Percentiles rank a stretch among this genome's conserved stretches.
These are phyloP conservation scores for Cisticola juncidis DNA, from an alignment of 2,113 vertebrate genomes.

Conservation along the genomic window DNA sequence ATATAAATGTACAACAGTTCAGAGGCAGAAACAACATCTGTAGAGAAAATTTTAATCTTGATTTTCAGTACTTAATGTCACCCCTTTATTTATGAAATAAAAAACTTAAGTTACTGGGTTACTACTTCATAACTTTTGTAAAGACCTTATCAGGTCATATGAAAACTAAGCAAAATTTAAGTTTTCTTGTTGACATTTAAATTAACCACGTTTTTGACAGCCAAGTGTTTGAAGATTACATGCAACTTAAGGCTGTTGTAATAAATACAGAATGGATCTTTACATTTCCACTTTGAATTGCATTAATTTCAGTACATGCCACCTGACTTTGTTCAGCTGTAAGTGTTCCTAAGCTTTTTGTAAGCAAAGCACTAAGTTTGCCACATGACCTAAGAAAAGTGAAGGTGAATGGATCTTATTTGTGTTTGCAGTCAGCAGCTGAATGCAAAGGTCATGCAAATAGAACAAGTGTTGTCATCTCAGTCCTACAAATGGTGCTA, in stretches of 20 bases:
- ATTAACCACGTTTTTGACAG: not conserved
- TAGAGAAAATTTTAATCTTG: not conserved
- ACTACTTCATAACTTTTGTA: not conserved
- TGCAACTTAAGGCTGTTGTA: not conserved
- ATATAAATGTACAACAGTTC: not conserved
- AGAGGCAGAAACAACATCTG: not conserved
- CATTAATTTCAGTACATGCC: not conserved
- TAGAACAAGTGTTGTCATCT: constrained; percentile 24
- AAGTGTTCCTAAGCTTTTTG: not conserved
- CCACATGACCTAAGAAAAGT: not conserved
- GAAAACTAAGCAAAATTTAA: not conserved
- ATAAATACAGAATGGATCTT: not conserved
- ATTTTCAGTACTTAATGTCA: not conserved
- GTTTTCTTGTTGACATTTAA: not conserved
- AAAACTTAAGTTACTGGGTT: not conserved
- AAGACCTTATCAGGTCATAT: not conserved
- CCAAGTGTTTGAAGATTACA: not conserved
- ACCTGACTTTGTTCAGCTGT: not conserved
- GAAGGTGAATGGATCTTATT: not conserved
- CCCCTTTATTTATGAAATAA: not conserved
- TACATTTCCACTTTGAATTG: not conserved
- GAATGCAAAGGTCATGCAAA: constrained; percentile 49
- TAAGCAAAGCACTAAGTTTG: not conserved
- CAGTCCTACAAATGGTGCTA: not conserved
- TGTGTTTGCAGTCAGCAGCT: constrained; percentile 10